Conservation (phyloP, 2,113 vertebrate species). For the Danio rerio region GRCz12tu NC_133181.1:9911001-9911500, state of each 20-base stretch:
- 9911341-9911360: neutral
- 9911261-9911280: conserved; percentile 27
- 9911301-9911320: conserved; percentile 1
- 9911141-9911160: conserved; percentile 28
- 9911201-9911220: conserved; percentile 47
- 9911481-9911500: too few relatives aligned
- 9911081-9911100: neutral
- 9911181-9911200: conserved; percentile 11
- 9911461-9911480: too few relatives aligned
- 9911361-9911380: neutral
- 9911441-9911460: too few relatives aligned
- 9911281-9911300: conserved; percentile 17
- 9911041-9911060: conserved; percentile 6
- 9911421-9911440: too few relatives aligned
- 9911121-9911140: neutral
- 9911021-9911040: neutral
- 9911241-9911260: conserved; percentile 29
- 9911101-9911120: neutral
- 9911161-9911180: conserved; percentile 5
- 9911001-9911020: neutral
- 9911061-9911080: neutral
- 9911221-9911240: conserved; percentile 39
- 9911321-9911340: neutral
- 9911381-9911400: neutral
- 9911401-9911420: neutral